phyloP scores from a whole-genome alignment of 2,113 vertebrate genomes.

The Sitta europaea region DNA sequence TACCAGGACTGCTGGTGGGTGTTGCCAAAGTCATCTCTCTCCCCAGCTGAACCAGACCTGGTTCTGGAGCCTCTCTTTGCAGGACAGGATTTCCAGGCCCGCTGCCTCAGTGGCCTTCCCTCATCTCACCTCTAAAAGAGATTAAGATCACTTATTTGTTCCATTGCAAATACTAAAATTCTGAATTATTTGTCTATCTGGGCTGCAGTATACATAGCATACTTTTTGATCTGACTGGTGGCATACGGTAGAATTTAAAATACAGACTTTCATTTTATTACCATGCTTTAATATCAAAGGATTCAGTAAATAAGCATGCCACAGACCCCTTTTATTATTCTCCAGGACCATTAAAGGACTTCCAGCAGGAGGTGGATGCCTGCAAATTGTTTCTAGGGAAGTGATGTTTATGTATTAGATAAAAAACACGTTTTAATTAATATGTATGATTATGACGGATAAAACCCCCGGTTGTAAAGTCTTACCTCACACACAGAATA shows the following conservation, averaged over 20 bases:
- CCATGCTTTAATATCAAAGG: background rate
- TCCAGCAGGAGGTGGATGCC: background rate
- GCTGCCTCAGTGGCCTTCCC: fast-evolving
- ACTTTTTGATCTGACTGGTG: background rate
- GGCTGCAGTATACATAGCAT: background rate
- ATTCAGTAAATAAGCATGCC: background rate
- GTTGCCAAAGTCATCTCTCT: background rate
- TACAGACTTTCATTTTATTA: background rate
- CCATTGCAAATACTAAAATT: background rate
- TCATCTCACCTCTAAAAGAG: background rate
- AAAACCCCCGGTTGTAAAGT: background rate
- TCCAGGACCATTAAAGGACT: background rate
- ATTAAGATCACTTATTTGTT: background rate
- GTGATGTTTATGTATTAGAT: background rate
- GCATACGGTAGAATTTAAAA: background rate
- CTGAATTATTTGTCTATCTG: background rate
- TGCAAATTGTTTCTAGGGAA: background rate
- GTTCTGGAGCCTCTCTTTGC: background rate
- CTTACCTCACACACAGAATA: background rate
- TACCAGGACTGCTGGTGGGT: background rate
- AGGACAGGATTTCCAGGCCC: background rate
- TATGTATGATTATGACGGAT: background rate
- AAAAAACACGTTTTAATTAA: background rate
- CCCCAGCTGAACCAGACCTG: background rate
- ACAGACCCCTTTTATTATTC: background rate